These are phyloP conservation scores for Daboia siamensis DNA, from an alignment of 2,113 vertebrate genomes.

Conservation along the genomic window DNA sequence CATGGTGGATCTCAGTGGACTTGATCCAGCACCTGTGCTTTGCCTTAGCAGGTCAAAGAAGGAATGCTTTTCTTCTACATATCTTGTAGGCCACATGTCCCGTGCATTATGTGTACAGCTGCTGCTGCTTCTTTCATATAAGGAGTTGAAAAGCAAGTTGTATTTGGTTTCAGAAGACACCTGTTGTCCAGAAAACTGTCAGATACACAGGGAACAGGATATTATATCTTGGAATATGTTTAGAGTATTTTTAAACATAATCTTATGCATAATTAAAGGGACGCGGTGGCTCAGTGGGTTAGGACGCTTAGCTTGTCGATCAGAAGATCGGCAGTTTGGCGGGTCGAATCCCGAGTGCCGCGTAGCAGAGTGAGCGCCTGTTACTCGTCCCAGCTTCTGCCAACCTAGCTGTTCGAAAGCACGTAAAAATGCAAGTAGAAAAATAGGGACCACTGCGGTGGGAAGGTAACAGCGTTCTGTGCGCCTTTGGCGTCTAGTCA, in stretches of 20 bases:
- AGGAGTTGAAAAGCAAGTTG: conserved; percentile 61
- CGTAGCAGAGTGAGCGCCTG: too few relatives aligned
- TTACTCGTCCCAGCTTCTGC: too few relatives aligned
- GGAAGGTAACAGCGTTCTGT: too few relatives aligned
- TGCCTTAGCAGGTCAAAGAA: conserved; percentile 66
- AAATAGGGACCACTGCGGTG: too few relatives aligned
- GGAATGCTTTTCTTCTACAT: conserved; percentile 67
- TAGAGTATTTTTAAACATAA: not conserved
- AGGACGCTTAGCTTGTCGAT: too few relatives aligned
- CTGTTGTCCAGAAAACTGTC: conserved; percentile 68
- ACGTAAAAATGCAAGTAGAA: too few relatives aligned
- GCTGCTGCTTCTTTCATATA: conserved; percentile 68
- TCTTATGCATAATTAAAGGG: not conserved
- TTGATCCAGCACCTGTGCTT: conserved; percentile 69
- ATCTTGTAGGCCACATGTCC: conserved; percentile 68
- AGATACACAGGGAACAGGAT: conserved; percentile 56
- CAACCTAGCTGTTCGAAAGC: too few relatives aligned
- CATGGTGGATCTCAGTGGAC: conserved; percentile 51
- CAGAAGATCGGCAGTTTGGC: too few relatives aligned
- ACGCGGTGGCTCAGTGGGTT: too few relatives aligned
- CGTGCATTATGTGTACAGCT: conserved; percentile 72
- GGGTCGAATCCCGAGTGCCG: too few relatives aligned
- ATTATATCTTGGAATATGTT: conserved; percentile 37
- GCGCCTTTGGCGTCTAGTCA: too few relatives aligned
- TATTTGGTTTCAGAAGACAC: conserved; percentile 76